Conservation (phyloP, 2,797 vertebrate genomes). For the Leptoclinus maculatus region DNA sequence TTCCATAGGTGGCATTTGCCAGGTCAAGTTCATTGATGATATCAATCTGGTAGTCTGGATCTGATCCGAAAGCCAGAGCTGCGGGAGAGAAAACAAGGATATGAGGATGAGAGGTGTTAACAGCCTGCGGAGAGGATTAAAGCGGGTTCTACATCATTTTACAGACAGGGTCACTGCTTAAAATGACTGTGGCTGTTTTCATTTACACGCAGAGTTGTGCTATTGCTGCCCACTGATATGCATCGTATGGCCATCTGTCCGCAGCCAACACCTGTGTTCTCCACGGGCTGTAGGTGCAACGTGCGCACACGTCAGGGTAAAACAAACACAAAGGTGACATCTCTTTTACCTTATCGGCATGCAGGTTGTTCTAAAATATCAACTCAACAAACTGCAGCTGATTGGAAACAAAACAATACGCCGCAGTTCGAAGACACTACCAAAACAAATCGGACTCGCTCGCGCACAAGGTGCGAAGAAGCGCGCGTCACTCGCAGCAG, state of each 20-base stretch:
- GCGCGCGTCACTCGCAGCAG: slow-evolving; percentile 3
- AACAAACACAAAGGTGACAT: slow-evolving; percentile 10
- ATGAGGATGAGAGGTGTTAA: background rate
- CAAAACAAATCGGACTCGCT: background rate
- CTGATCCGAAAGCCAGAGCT: slow-evolving; percentile 91
- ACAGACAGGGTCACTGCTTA: background rate
- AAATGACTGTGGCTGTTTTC: slow-evolving; percentile 26
- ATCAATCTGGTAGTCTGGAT: slow-evolving; percentile 93
- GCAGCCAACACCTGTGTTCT: slow-evolving; percentile 62
- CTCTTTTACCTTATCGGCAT: background rate
- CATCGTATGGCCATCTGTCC: slow-evolving; percentile 11
- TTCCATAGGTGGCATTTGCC: slow-evolving; percentile 90
- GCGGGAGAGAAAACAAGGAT: slow-evolving; percentile 60
- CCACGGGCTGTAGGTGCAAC: slow-evolving; percentile 12
- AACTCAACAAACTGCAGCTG: slow-evolving; percentile 11
- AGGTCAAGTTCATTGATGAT: slow-evolving; percentile 93
- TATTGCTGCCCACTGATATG: slow-evolving; percentile 1
- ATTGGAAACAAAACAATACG: background rate
- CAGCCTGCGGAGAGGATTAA: background rate
- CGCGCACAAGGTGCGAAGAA: slow-evolving; percentile 41
- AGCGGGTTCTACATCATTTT: background rate
- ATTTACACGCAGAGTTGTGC: background rate
- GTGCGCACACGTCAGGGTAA: slow-evolving; percentile 31
- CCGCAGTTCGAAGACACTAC: background rate
- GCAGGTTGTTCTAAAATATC: background rate